Conservation (phyloP, 2,888 invertebrate genomes). For the Stomorhina lunata region DNA sequence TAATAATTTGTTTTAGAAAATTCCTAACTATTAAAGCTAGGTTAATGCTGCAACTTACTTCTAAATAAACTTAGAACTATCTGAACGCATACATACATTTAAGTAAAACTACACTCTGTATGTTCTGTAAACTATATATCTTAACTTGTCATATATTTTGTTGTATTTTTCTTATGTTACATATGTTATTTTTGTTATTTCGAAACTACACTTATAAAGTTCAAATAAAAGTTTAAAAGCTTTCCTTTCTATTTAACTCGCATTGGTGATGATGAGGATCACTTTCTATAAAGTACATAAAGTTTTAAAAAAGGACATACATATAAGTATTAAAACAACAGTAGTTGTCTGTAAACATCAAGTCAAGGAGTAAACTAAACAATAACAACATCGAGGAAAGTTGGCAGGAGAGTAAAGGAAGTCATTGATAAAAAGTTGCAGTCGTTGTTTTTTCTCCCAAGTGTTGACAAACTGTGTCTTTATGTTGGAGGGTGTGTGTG, state of each 20-base stretch:
- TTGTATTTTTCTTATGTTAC: no score
- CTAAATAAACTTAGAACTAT: no score
- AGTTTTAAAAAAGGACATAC: not conserved
- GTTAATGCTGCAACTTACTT: no score
- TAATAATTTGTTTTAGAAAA: no score
- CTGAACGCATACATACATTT: not conserved
- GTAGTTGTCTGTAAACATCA: no score
- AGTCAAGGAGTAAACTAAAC: not conserved
- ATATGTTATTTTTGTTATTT: not conserved
- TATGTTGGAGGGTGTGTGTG: no score
- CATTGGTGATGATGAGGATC: conserved; percentile 20
- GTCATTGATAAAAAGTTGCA: conserved; percentile 17
- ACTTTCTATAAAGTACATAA: conserved; percentile 11
- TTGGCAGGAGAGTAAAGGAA: not conserved
- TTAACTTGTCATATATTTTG: conserved; percentile 8
- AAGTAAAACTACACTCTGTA: not conserved
- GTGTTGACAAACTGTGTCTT: no score
- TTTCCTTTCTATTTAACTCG: conserved; percentile 18
- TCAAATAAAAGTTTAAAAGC: conserved; percentile 37
- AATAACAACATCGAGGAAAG: no score
- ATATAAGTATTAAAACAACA: conserved; percentile 3
- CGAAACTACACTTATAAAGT: conserved; percentile 14
- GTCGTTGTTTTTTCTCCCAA: conserved; percentile 4
- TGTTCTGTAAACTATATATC: not conserved
- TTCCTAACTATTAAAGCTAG: no score